These are phyloP conservation scores for Puffinus mauretanicus DNA, from an alignment of 2,113 vertebrate genomes.

Conservation along the genomic window DNA sequence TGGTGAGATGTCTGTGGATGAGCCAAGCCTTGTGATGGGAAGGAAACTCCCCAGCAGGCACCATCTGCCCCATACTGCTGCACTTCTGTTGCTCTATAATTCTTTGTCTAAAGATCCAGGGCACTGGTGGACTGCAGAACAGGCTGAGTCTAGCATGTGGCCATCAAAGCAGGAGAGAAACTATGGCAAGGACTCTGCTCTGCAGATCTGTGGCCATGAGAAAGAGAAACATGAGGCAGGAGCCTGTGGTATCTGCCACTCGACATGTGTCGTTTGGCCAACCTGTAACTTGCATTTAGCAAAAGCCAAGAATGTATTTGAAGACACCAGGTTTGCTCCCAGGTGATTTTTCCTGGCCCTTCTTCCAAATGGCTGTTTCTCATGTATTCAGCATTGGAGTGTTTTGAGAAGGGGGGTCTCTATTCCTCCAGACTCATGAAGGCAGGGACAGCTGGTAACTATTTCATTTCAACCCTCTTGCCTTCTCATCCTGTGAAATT, in stretches of 20 bases:
- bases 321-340: not conserved
- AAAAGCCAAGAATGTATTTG: not conserved
- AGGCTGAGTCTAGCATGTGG: not conserved
- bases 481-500: conserved; percentile 30
- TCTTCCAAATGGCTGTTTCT: not conserved
- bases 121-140: not conserved
- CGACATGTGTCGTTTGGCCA: not conserved
- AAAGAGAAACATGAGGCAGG: not conserved
- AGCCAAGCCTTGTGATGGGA: not conserved
- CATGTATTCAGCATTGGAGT: not conserved
- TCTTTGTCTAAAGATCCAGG: not conserved
- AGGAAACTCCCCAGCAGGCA: not conserved
- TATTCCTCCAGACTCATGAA: not conserved
- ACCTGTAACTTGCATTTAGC: not conserved
- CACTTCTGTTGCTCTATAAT: not conserved
- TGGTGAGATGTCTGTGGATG: not conserved
- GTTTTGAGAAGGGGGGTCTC: not conserved
- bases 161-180: not conserved
- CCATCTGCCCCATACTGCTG: not conserved
- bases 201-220: not conserved
- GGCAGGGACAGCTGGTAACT: not conserved
- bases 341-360: not conserved
- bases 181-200: not conserved
- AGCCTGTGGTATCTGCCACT: not conserved
- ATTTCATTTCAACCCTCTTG: not conserved